phyloP scores from a whole-genome alignment of 2,797 vertebrate genomes.

The Zenarchopterus dispar region DNA sequence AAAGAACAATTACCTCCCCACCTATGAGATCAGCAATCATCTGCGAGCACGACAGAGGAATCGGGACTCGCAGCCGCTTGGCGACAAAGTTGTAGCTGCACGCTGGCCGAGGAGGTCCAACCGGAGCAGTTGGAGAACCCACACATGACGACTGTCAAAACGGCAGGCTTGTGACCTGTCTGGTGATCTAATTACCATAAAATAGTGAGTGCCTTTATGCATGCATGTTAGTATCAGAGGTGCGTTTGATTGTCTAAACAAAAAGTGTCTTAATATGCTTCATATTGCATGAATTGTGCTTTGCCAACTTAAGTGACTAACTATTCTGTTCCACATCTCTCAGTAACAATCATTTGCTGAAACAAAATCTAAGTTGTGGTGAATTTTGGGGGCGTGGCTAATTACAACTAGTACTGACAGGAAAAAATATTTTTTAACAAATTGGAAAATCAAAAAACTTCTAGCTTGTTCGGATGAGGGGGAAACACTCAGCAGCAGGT shows the following conservation, averaged over 20 bases:
- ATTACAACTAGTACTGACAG: no score
- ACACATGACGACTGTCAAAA: constrained; percentile 30
- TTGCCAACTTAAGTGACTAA: no score
- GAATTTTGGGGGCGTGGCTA: no score
- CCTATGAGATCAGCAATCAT: constrained; percentile 87
- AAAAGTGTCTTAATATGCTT: neutral
- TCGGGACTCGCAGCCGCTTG: constrained; percentile 39
- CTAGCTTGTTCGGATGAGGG: no score
- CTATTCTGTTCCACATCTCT: no score
- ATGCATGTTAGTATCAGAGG: neutral
- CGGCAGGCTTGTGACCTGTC: constrained; percentile 19
- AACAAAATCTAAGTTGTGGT: no score
- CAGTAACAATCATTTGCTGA: no score
- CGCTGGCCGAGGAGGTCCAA: constrained; percentile 50
- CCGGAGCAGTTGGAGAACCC: constrained; percentile 55
- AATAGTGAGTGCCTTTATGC: constrained; percentile 5
- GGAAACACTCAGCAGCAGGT: no score
- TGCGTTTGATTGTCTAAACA: neutral
- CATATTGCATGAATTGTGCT: no score
- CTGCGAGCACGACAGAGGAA: constrained; percentile 80
- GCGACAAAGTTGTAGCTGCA: constrained; percentile 30
- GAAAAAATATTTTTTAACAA: no score
- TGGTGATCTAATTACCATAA: constrained; percentile 46
- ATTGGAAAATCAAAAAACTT: no score
- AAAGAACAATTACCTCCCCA: constrained; percentile 88